phyloP scores from a whole-genome alignment of 2,797 vertebrate species.

The Oreortyx pictus region DNA sequence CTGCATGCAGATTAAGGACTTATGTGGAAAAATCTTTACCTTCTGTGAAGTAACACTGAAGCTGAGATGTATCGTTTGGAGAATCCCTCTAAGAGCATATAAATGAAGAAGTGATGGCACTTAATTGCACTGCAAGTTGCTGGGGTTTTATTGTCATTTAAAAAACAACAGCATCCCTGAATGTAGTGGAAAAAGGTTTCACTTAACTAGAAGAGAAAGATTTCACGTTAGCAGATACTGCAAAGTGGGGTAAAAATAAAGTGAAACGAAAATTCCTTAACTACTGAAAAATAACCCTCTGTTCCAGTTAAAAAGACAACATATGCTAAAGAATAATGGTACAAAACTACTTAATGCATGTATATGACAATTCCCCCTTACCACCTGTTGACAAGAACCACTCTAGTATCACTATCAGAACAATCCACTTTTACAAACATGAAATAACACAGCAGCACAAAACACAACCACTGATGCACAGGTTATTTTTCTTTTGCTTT shows the following conservation, averaged over 20 bases:
- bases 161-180: neutral
- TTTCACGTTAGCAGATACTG: neutral
- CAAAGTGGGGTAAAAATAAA: neutral
- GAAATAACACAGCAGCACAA: slow-evolving; percentile 41
- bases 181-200: slow-evolving; percentile 7
- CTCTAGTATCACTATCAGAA: slow-evolving; percentile 35
- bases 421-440: neutral
- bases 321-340: neutral
- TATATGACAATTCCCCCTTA: neutral
- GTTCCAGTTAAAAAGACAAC: neutral
- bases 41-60: neutral
- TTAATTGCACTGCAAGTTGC: neutral
- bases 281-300: neutral
- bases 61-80: neutral
- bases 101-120: neutral
- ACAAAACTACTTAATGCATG: neutral
- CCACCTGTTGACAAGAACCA: neutral
- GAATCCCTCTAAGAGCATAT: neutral
- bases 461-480: slow-evolving; percentile 60
- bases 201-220: slow-evolving; percentile 20
- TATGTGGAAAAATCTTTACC: neutral
- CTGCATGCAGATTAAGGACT: neutral
- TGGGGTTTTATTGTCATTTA: too few relatives aligned
- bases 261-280: neutral
- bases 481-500: slow-evolving; percentile 49